phyloP scores from a whole-genome alignment of 2,888 invertebrate genomes.

The Nephrotoma guestfalica region DNA sequence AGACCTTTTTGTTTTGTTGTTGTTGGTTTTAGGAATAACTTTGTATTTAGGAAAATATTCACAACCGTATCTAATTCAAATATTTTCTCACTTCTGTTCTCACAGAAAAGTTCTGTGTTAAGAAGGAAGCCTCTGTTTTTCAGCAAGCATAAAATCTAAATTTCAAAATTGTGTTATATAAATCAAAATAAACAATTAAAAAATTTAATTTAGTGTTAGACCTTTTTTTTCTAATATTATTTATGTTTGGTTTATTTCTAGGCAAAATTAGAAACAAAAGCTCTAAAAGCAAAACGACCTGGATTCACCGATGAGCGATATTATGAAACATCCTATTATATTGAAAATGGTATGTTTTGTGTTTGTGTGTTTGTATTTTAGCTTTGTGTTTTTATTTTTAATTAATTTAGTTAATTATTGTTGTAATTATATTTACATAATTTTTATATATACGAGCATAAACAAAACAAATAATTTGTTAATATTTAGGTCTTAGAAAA shows the following conservation, averaged over 20 bases:
- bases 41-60: too few relatives aligned
- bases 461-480: not conserved
- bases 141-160: not conserved
- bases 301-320: conserved; percentile 86
- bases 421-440: not conserved
- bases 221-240: not conserved
- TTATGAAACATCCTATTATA: conserved; percentile 89
- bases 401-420: not conserved
- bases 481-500: conserved; percentile 69
- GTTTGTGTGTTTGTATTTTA: conserved; percentile 8
- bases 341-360: conserved; percentile 72
- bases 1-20: too few relatives aligned
- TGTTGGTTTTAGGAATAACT: too few relatives aligned
- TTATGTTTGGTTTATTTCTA: conserved; percentile 38
- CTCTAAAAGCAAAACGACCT: conserved; percentile 77
- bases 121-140: not conserved
- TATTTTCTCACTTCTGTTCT: not conserved
- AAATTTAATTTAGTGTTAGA: not conserved
- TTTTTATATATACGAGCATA: conserved; percentile 9
- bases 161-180: not conserved
- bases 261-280: conserved; percentile 85
- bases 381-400: not conserved
- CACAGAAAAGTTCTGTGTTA: too few relatives aligned
- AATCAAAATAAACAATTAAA: not conserved
- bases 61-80: not conserved